Evolutionary conservation across 2,888 invertebrate genomes (phyloP).

Genomic region (Pomacea canaliculata): DNA sequence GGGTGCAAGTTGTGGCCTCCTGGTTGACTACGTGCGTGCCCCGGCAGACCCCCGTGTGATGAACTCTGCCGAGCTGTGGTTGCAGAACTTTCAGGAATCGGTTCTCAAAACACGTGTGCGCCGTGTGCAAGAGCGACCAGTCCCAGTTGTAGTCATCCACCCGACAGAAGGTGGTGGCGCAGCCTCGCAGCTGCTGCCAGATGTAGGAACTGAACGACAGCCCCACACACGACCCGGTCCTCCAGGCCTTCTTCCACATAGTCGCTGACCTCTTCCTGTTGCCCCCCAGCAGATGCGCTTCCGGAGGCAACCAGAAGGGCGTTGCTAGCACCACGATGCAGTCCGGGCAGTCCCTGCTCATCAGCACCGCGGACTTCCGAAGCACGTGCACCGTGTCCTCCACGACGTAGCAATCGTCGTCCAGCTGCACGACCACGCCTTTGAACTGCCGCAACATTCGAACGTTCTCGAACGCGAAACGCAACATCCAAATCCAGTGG

Average conservation of each 20-base stretch:
- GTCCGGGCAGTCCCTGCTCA: no score
- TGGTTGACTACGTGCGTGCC: constrained; percentile 3
- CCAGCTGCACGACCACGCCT: constrained; percentile 18
- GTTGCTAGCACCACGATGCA: not conserved
- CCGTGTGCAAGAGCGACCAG: constrained; percentile 11
- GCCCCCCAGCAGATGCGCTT: no score
- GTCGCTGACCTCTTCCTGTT: not conserved
- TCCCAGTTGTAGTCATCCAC: constrained; percentile 29
- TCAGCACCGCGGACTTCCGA: not conserved
- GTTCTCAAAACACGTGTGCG: constrained; percentile 4
- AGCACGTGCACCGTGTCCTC: constrained; percentile 16
- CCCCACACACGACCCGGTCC: constrained; percentile 13
- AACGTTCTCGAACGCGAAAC: constrained; percentile 18
- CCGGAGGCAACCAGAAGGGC: not conserved
- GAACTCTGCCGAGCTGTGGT: constrained; percentile 11
- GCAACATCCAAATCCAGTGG: constrained; percentile 23
- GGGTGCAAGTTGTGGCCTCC: not conserved
- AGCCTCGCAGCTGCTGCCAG: constrained; percentile 14
- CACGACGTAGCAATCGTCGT: constrained; percentile 22
- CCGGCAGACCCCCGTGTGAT: constrained; percentile 19
- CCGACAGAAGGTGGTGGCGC: constrained; percentile 15
- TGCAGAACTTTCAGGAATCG: constrained; percentile 12
- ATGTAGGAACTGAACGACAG: constrained; percentile 15
- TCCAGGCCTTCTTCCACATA: constrained; percentile 1
- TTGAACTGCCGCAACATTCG: constrained; percentile 5